Conservation (phyloP, 2,113 vertebrate genomes). For the Oreocharis arfaki region DNA sequence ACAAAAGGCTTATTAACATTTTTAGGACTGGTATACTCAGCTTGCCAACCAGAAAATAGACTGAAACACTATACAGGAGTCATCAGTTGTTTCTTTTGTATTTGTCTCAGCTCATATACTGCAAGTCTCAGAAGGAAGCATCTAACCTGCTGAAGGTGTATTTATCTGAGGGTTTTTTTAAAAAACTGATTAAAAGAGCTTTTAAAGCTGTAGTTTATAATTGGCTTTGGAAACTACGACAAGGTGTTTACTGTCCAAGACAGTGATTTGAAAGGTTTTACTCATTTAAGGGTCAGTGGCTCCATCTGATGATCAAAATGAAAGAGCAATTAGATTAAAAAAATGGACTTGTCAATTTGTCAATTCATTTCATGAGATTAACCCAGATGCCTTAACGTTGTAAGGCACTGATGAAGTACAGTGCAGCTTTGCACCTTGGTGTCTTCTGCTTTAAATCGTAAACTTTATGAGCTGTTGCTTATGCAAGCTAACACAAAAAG, state of each 20-base stretch:
- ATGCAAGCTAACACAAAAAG: neutral
- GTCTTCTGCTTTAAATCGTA: neutral
- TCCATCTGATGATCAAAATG: neutral
- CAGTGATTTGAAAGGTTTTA: neutral
- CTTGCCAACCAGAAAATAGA: neutral
- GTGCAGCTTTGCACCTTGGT: neutral
- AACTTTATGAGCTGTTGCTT: neutral
- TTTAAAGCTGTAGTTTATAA: neutral
- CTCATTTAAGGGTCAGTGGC: neutral
- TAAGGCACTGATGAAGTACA: neutral
- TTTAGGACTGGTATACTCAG: neutral
- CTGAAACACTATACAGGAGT: neutral
- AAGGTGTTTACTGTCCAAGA: neutral
- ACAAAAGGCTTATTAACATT: conserved; percentile 12
- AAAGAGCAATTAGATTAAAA: neutral
- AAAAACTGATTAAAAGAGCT: neutral
- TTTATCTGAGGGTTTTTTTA: neutral
- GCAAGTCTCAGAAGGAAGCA: neutral
- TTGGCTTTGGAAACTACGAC: neutral
- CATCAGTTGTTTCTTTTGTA: neutral
- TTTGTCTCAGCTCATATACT: neutral
- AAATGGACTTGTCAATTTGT: neutral
- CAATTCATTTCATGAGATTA: neutral
- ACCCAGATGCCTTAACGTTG: neutral
- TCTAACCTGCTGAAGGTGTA: neutral